Evolutionary conservation across 2,888 invertebrate species (phyloP), one percentile per base, ranked within the genome.

Genomic region (Lasiommata megera): DNA sequence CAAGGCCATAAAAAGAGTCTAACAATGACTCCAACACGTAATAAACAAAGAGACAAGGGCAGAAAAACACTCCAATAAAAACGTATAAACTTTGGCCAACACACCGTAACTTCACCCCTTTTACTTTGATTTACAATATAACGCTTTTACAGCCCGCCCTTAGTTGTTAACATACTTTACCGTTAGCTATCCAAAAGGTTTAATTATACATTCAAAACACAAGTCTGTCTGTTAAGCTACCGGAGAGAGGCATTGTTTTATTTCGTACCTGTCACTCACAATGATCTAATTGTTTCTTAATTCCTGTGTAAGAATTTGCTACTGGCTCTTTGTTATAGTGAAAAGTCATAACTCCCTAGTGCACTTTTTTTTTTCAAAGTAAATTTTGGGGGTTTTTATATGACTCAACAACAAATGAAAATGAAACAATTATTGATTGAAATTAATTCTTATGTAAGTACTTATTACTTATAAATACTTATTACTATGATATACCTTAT

Each of bases 81-180:
- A n/a, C 11, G 17, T 44, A 53, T 76, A 80, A 77, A 80, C 61
- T 74, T 75, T 80, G 75, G 76, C 80, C 77, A 78, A 74, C 59
- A 51, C 73, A 67, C 82, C 69, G 80, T 23, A 31, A 68, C 74
- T 11, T 3, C 8, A 34, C 69, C 74, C 74, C 79, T 78, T 81
- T 77, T 70, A 36, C 36, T 56, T 50, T 69, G 63, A 71, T 54
- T 52, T 58, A 52, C 40, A 23, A 23, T 28, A 34, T 14, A 54
- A 46, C 28, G 28, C 43, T 40, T 76, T 77, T 79, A 77, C 66
- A 56, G 14, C 0, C 36, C 17, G 58, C 59, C 62, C 61, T 60
- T 66, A 69, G 6, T 36, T 40, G 29, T 44, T 11, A 28, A 11
- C 65, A 18, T 31, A 29, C n/a, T 44, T 29, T 57, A 55, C 67